Evolutionary conservation across 2,888 invertebrate species (phyloP), one percentile per base, ranked within the genome.

Genomic region (Ctena decussata): DNA sequence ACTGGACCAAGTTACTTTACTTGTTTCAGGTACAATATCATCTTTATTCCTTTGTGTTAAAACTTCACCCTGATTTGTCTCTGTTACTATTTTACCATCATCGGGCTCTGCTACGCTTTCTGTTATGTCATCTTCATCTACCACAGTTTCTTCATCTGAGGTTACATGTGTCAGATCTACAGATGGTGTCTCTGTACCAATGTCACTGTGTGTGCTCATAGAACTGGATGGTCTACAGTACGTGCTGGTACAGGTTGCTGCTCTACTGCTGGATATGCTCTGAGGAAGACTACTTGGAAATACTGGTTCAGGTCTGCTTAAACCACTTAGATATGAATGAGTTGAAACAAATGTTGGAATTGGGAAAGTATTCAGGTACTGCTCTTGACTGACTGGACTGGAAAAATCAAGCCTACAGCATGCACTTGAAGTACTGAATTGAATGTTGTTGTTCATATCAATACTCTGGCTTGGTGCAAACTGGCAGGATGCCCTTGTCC

Each of bases 311-410:
- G 81, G 84, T 71, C 75, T 46, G 27, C 77, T 74, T n/a, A 85
- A 30, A 35, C 57, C 53, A n/a, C 18, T 44, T 37, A 70, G 46
- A 41, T 85, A 78, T n/a, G 84, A 60, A n/a, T 44, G 81, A 70
- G 81, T 32, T n/a, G 81, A 80, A 27, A 81, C 77, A 85, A 85
- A 85, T 53, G 74, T 83, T 24, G 79, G 41, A 35, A 65, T n/a
- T 30, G 65, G 65, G 30, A 24, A 65, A 70, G 30, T 27, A 49
- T 49, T 11, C 41, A 70, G 46, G 18, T 30, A n/a, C 49, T 41
- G n/a, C n/a, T 30, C 35, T 2, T 53, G 32, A 41, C 49, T 73
- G 8, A 76, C 76, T n/a, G 77, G 80, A 77, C 74, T 84, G 18
- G 84, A 49, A 46, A 84, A 84, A 46, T 84, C 80, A 35, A 84